Evolutionary conservation across 2,888 invertebrate species (phyloP), one percentile per base, ranked within the genome.

Genomic region (Buathra laborator): DNA sequence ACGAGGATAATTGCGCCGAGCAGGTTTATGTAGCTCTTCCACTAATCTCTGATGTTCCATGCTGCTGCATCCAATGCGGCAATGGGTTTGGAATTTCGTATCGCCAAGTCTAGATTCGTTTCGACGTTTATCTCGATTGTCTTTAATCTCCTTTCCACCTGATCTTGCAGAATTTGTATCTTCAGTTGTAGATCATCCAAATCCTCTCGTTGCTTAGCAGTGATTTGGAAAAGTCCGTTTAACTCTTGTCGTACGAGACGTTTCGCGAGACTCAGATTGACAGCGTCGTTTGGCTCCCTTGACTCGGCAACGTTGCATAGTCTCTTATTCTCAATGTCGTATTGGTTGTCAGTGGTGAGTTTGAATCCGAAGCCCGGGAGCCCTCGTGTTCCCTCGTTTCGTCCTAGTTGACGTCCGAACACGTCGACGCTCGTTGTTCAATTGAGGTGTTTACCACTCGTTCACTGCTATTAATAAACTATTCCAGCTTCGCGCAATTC

Each of bases 21-120:
- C 93, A 29, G 90, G 88, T 88, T 89, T 92, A 89, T 94, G 93
- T 6, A 94, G 83, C 86, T 94, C 94, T 72, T 89, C 70, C 2
- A 90, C 89, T 6, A 90, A 46, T 14, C 81, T 79, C 6, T 32
- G 51, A n/a, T 53, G 62, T 64, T 51, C 64, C 43, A 68, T 62
- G 16, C 10, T n/a, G n/a, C n/a, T 59, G 51, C 14, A 10, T 72
- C 24, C 32, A 66, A 56, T n/a, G 7, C 16, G 10, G 62, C 37
- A 16, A 72, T 68, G 67, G 16, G 12, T n/a, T 70, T 70, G 37
- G 70, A 70, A 16, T 71, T 59, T 6, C 19, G 32, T 1, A 19
- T 10, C 2, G 29, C 29, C 66, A 66, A 56, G 4, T 76, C 64
- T 9, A 46, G 37, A 24, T 5, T 43, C 10, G 19, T 9, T 66